These are phyloP conservation scores for Nasua narica DNA, from an alignment of 2,797 vertebrate genomes.

Conservation along the genomic window DNA sequence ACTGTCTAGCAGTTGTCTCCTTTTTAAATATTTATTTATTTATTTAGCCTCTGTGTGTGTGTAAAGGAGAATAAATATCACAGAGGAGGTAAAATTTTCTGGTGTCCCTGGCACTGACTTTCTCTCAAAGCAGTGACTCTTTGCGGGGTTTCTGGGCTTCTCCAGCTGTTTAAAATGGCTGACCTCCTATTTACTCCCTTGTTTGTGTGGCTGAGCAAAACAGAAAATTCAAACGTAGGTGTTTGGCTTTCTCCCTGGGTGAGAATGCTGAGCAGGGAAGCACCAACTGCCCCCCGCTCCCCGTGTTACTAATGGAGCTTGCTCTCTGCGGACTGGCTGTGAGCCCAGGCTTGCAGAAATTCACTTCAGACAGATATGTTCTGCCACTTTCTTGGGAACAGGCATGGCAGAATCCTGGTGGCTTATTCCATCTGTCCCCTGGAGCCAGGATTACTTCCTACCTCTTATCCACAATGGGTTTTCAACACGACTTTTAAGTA, in stretches of 20 bases:
- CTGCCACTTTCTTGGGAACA: slow-evolving; percentile 58
- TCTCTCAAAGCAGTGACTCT: not conserved
- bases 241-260: slow-evolving; percentile 46
- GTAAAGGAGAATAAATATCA: not conserved
- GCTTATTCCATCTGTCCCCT: slow-evolving; percentile 70
- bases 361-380: slow-evolving; percentile 63
- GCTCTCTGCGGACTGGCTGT: slow-evolving; percentile 65
- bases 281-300: not conserved
- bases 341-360: slow-evolving; percentile 66
- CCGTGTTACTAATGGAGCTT: slow-evolving; percentile 53
- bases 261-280: not conserved
- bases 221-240: slow-evolving; percentile 47
- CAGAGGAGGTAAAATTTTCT: not conserved
- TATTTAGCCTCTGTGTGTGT: not conserved
- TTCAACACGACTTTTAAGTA: slow-evolving; percentile 64
- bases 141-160: slow-evolving; percentile 1
- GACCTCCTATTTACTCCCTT: slow-evolving; percentile 5
- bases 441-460: slow-evolving; percentile 61
- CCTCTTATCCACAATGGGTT: slow-evolving; percentile 6
- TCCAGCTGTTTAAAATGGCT: slow-evolving; percentile 62
- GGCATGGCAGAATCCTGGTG: slow-evolving; percentile 60
- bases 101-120: not conserved
- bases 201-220: slow-evolving; percentile 53
- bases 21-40: not conserved
- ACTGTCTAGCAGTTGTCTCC: not conserved